These are phyloP conservation scores for Rhinogobio ventralis DNA, from an alignment of 2,797 vertebrate species.

Conservation along the genomic window DNA sequence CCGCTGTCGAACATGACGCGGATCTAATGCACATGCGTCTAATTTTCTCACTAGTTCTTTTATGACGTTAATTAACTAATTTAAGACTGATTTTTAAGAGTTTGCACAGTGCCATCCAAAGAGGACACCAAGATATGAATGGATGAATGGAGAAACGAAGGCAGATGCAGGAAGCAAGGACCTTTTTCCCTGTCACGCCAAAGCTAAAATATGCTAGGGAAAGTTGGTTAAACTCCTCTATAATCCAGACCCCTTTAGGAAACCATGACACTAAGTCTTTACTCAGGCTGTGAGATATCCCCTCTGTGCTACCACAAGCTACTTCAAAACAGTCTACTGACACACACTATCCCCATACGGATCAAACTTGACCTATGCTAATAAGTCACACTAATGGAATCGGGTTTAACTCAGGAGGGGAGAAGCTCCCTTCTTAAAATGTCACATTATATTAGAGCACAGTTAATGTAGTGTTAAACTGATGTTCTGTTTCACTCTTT, in stretches of 20 bases:
- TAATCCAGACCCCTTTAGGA: constrained; percentile 27
- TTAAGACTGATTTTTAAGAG: no score
- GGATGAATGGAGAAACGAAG: no score
- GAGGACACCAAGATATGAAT: no score
- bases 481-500: background rate
- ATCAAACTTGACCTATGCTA: constrained; percentile 45
- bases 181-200: background rate
- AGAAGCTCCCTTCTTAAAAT: constrained; percentile 23
- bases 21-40: no score
- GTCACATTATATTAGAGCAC: constrained; percentile 44
- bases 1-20: no score
- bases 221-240: constrained; percentile 5
- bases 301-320: background rate
- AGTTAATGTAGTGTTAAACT: constrained; percentile 36
- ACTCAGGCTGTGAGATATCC: background rate
- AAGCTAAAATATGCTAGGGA: background rate
- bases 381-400: constrained; percentile 26
- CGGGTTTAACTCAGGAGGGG: constrained; percentile 14
- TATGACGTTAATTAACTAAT: no score
- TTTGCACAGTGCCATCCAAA: no score
- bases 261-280: background rate
- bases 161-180: no score
- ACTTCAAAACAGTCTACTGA: constrained; percentile 15
- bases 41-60: no score
- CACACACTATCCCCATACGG: constrained; percentile 17